A percentile compares a stretch with the other conserved stretches of the same genome.
These are phyloP conservation scores for Falco naumanni DNA, from an alignment of 2,797 vertebrate genomes.

Conservation along the genomic window DNA sequence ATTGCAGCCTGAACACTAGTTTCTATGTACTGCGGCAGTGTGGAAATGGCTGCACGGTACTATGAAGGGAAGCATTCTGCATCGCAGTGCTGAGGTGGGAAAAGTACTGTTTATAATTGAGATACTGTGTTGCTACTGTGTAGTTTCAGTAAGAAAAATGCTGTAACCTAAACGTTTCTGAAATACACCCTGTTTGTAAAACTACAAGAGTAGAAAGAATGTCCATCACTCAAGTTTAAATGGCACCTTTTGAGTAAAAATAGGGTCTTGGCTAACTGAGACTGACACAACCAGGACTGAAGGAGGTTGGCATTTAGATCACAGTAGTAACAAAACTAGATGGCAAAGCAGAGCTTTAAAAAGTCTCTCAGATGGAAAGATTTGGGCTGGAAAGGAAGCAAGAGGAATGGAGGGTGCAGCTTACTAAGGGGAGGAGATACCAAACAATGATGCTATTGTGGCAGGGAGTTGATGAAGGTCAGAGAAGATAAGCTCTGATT, in stretches of 20 bases:
- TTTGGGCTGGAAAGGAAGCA: slow-evolving; percentile 10
- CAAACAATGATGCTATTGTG: slow-evolving; percentile 45
- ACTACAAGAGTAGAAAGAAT: not conserved
- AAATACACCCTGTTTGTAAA: not conserved
- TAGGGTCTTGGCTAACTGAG: not conserved
- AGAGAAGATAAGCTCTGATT: slow-evolving; percentile 19
- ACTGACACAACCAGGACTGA: not conserved
- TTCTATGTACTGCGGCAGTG: not conserved
- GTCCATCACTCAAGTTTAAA: not conserved
- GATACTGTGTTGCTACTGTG: not conserved
- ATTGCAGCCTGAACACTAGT: not conserved
- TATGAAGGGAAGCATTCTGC: not conserved
- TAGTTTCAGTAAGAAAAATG: not conserved
- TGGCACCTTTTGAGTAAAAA: not conserved
- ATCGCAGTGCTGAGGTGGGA: not conserved
- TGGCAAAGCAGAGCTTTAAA: slow-evolving; percentile 37
- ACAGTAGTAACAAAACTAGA: not conserved
- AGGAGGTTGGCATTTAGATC: not conserved
- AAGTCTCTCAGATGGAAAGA: not conserved
- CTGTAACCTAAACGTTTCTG: not conserved
- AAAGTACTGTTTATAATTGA: not conserved
- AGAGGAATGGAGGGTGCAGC: not conserved
- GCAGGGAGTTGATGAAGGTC: slow-evolving; percentile 1
- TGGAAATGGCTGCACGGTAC: not conserved
- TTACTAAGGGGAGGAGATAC: not conserved